These are phyloP conservation scores for Mesochorus sp. DNA, from an alignment of 2,888 invertebrate genomes.

Conservation along the genomic window DNA sequence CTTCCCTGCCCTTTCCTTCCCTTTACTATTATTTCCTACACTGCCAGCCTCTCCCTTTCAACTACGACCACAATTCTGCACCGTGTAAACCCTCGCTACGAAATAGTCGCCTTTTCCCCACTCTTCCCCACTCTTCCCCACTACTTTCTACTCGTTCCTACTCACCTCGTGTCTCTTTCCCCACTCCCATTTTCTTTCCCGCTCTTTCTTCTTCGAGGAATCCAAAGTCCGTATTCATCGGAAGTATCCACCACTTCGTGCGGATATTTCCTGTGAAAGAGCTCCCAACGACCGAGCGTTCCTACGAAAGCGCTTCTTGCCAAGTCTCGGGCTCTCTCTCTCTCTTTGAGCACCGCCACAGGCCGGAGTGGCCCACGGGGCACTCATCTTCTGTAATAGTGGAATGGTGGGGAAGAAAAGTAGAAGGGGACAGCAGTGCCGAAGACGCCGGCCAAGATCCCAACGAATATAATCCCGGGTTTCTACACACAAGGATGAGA, in stretches of 20 bases:
- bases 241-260: conserved; percentile 45
- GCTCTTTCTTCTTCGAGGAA: conserved; percentile 2
- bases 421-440: neutral
- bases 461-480: conserved; percentile 52
- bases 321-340: conserved; percentile 40
- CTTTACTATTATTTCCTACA: neutral
- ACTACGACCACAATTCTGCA: neutral
- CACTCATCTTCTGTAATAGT: neutral
- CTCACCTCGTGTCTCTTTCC: too few species aligned
- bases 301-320: conserved; percentile 29
- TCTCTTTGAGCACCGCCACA: conserved; percentile 47
- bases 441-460: conserved; percentile 40
- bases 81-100: neutral
- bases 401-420: neutral
- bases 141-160: neutral
- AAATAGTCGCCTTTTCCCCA: too few species aligned
- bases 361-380: conserved; percentile 47
- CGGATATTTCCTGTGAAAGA: conserved; percentile 24
- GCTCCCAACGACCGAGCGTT: conserved; percentile 42
- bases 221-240: conserved; percentile 49
- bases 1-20: conserved; percentile 20
- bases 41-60: neutral
- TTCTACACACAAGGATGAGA: conserved; percentile 1
- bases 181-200: neutral
- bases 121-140: too few species aligned